These are phyloP conservation scores for Willisornis vidua DNA, from an alignment of 2,113 vertebrate genomes.

Conservation along the genomic window DNA sequence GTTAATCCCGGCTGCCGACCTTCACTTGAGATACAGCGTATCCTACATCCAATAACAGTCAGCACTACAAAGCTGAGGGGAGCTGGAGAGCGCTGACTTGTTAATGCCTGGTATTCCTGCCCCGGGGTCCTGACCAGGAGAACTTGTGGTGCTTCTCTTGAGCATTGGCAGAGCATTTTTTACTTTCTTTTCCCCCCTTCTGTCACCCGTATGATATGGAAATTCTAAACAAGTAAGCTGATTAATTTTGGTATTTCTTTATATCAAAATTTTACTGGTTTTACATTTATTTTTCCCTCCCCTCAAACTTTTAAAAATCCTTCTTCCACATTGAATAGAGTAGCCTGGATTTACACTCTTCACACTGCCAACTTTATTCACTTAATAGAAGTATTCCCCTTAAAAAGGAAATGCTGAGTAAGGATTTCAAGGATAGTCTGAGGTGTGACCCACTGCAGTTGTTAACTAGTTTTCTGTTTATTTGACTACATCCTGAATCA, in stretches of 20 bases:
- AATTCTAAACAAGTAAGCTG: background rate
- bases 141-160: background rate
- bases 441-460: background rate
- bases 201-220: background rate
- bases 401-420: background rate
- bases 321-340: background rate
- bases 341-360: background rate
- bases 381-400: background rate
- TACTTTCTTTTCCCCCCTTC: background rate
- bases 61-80: background rate
- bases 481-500: background rate
- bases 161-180: too few relatives aligned
- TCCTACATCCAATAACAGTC: background rate
- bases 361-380: rapidly evolving
- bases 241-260: background rate
- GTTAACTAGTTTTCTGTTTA: background rate
- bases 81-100: background rate
- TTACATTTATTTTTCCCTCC: background rate
- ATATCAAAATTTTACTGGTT: background rate
- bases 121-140: background rate
- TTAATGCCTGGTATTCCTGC: background rate
- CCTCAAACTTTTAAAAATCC: background rate
- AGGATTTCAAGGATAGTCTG: background rate
- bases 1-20: slow-evolving; percentile 39
- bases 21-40: slow-evolving; percentile 11